Conservation (phyloP, 2,888 invertebrate species). For the Cyclophora albipunctata region DNA sequence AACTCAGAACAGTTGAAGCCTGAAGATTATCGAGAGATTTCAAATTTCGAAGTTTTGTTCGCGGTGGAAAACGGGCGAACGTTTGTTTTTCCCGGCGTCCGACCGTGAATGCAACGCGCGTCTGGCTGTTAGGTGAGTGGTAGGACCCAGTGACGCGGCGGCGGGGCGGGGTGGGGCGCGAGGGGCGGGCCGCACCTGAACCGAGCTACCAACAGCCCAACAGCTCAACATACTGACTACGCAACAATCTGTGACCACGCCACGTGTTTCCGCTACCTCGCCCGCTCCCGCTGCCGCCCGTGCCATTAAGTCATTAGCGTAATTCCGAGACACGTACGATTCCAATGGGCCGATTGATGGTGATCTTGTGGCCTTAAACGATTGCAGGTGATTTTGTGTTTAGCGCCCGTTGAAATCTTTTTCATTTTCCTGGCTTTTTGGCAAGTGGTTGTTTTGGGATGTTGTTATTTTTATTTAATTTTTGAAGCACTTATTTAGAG, state of each 20-base stretch:
- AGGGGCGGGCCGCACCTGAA: slow-evolving; percentile 70
- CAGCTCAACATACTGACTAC: too few relatives aligned
- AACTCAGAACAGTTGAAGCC: slow-evolving; percentile 14
- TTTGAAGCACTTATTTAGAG: neutral
- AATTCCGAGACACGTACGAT: slow-evolving; percentile 50
- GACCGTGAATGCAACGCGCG: slow-evolving; percentile 70
- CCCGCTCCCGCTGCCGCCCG: slow-evolving; percentile 36
- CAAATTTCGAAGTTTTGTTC: slow-evolving; percentile 56
- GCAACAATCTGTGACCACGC: slow-evolving; percentile 8
- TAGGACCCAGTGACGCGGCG: slow-evolving; percentile 42
- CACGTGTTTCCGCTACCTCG: slow-evolving; percentile 50
- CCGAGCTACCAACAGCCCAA: slow-evolving; percentile 9
- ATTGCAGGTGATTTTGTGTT: slow-evolving; percentile 35
- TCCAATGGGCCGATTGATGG: slow-evolving; percentile 56
- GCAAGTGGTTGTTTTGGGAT: neutral
- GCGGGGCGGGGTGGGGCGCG: slow-evolving; percentile 45
- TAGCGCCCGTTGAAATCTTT: slow-evolving; percentile 21
- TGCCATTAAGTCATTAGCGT: slow-evolving; percentile 34
- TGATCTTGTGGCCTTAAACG: slow-evolving; percentile 36
- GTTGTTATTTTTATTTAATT: neutral
- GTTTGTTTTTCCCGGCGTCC: slow-evolving; percentile 69
- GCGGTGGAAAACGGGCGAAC: slow-evolving; percentile 57
- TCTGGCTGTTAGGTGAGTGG: slow-evolving; percentile 61
- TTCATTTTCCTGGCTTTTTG: slow-evolving; percentile 15
- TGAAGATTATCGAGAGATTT: slow-evolving; percentile 23